Conservation (phyloP, 2,797 vertebrate genomes). For the Hephaestus fuliginosus region DNA sequence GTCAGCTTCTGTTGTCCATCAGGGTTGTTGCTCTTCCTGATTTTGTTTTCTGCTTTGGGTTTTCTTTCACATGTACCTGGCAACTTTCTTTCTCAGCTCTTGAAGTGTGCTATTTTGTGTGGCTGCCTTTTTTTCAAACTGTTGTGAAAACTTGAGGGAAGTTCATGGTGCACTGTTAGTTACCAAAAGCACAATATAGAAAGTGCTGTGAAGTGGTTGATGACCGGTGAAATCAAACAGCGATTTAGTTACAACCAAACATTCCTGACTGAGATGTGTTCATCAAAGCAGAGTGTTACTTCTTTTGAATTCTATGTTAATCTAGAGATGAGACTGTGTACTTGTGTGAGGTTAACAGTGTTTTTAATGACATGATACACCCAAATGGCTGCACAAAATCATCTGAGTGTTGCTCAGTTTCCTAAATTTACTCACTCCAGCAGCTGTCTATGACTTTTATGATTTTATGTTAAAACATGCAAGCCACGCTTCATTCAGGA, state of each 20-base stretch:
- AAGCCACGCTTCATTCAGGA: conserved; percentile 33
- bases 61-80: neutral
- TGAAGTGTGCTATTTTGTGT: neutral
- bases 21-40: neutral
- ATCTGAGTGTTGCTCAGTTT: conserved; percentile 36
- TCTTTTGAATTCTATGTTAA: neutral
- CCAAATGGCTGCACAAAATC: conserved; percentile 3
- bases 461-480: conserved; percentile 55
- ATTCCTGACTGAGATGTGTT: neutral
- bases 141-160: neutral
- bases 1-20: neutral
- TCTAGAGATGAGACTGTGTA: conserved; percentile 12
- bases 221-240: neutral
- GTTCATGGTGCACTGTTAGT: neutral
- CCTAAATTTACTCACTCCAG: conserved; percentile 39
- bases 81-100: neutral
- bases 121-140: neutral
- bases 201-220: neutral
- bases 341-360: neutral
- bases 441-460: conserved; percentile 51
- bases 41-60: neutral
- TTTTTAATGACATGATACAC: neutral
- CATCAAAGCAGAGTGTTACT: neutral
- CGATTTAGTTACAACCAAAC: neutral
- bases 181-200: neutral